Conservation (phyloP, 2,113 vertebrate genomes). For the Pogona vitticeps region DNA sequence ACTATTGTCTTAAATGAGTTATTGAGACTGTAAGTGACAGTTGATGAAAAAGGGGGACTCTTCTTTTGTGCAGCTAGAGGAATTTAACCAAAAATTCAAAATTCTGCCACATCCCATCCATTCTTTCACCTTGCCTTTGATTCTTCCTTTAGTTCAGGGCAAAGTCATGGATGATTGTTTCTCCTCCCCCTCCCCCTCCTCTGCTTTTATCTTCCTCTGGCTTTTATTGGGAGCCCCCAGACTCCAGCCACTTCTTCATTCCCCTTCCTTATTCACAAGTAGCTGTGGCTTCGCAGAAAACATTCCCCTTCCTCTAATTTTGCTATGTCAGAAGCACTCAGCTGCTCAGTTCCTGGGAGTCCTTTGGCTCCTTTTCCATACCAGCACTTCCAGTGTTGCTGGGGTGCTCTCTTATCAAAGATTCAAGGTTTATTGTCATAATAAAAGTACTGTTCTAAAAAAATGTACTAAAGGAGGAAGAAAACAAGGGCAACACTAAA, state of each 20-base stretch:
- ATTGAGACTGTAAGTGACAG: too few species aligned
- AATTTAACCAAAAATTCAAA: too few species aligned
- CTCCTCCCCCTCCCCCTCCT: neutral
- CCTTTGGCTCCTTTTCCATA: neutral
- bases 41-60: too few species aligned
- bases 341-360: neutral
- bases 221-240: too few species aligned
- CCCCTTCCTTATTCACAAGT: too few species aligned
- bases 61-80: too few species aligned
- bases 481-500: neutral
- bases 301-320: neutral
- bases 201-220: neutral
- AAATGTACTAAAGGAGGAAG: neutral
- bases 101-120: too few species aligned
- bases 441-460: neutral
- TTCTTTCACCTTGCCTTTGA: too few species aligned
- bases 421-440: neutral
- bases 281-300: too few species aligned
- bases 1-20: too few species aligned
- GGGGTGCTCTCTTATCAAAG: neutral
- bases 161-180: neutral
- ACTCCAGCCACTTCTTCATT: neutral
- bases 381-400: neutral
- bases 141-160: neutral
- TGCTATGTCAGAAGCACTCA: neutral